phyloP scores from a whole-genome alignment of 1,140 invertebrate genomes.

The Rhagoletis zephyria region DNA sequence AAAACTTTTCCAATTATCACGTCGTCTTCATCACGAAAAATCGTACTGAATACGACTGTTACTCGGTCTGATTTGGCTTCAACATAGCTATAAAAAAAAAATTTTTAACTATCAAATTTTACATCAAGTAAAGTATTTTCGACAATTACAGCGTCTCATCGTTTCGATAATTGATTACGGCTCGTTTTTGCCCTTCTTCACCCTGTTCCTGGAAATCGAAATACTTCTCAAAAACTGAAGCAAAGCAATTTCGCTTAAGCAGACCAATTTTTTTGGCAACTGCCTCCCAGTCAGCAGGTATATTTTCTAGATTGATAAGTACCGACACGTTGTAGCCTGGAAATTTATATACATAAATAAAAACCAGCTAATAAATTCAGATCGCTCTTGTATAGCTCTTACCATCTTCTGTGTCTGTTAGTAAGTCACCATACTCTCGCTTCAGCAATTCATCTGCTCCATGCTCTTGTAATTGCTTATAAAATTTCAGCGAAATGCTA shows the following conservation, averaged over 20 bases:
- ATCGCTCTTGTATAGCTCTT: not conserved
- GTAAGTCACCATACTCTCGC: constrained; percentile 88
- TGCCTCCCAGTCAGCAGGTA: constrained; percentile 91
- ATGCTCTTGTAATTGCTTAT: constrained; percentile 97
- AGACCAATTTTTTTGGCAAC: constrained; percentile 93
- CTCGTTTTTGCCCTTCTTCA: constrained; percentile 90
- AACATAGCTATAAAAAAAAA: constrained; percentile 82
- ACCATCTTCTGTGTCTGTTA: constrained; percentile 90
- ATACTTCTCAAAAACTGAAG: constrained; percentile 99
- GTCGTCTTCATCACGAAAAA: constrained; percentile 98
- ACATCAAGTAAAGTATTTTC: constrained; percentile 11
- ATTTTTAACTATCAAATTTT: not conserved
- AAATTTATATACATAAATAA: constrained; percentile 55
- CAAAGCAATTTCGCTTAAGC: constrained; percentile 98
- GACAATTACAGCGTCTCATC: constrained; percentile 96
- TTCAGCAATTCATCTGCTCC: constrained; percentile 96
- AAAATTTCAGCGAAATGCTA: constrained; percentile 98
- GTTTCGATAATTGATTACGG: constrained; percentile 98
- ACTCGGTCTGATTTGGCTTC: constrained; percentile 98
- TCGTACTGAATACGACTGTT: constrained; percentile 98
- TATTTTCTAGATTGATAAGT: constrained; percentile 92
- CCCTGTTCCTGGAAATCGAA: constrained; percentile 97
- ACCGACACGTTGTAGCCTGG: constrained; percentile 94
- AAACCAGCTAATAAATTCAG: not conserved
- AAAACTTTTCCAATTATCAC: constrained; percentile 99